phyloP scores from a whole-genome alignment of 2,888 invertebrate genomes.

The Cyclophora albipunctata region DNA sequence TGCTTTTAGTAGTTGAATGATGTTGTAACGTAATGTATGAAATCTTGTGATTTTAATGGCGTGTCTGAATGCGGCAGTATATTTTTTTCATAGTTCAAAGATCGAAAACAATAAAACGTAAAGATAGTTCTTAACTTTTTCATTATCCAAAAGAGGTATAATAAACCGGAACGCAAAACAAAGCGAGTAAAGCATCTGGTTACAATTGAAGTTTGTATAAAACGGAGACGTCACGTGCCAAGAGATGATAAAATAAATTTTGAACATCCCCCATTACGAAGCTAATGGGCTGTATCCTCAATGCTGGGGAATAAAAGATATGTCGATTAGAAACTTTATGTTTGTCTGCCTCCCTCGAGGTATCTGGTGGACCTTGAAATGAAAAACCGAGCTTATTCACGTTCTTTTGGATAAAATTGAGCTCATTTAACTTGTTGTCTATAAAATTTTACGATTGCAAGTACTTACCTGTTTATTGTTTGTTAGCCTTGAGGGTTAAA shows the following conservation, averaged over 20 bases:
- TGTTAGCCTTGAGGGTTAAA: too few species aligned
- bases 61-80: too few species aligned
- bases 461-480: too few species aligned
- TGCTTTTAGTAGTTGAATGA: too few species aligned
- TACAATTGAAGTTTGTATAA: slow-evolving; percentile 29
- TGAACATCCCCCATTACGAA: slow-evolving; percentile 69
- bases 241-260: slow-evolving; percentile 74
- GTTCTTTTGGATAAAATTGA: too few species aligned
- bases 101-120: too few species aligned
- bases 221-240: slow-evolving; percentile 71
- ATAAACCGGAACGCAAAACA: slow-evolving; percentile 15
- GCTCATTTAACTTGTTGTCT: too few species aligned
- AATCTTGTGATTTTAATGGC: slow-evolving; percentile 12
- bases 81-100: too few species aligned
- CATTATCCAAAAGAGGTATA: slow-evolving; percentile 8
- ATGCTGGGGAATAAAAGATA: slow-evolving; percentile 71
- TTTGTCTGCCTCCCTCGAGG: slow-evolving; percentile 51
- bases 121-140: too few species aligned
- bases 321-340: slow-evolving; percentile 75
- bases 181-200: slow-evolving; percentile 27
- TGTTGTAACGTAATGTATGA: background rate
- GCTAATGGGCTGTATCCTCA: slow-evolving; percentile 73
- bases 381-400: slow-evolving; percentile 7
- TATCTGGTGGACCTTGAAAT: slow-evolving; percentile 38
- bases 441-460: too few species aligned